Evolutionary conservation across 2,113 vertebrate species (phyloP).

Genomic region (Serilophus lunatus): DNA sequence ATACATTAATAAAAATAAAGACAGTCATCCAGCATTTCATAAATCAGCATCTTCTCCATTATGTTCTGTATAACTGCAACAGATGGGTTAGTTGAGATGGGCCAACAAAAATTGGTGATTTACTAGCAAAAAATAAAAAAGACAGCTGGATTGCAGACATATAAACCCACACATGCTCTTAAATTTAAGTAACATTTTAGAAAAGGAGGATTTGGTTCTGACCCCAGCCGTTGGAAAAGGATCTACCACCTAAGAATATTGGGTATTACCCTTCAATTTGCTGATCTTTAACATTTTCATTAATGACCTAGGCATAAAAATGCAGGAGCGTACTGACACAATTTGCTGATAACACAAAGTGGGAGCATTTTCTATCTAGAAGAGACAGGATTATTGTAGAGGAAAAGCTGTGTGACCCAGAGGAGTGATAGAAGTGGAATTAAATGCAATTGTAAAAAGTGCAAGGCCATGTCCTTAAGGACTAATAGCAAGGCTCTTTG

Average conservation of each 20-base stretch:
- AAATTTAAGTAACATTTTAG: background rate
- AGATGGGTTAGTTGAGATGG: constrained; percentile 30
- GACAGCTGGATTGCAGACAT: background rate
- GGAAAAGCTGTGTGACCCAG: constrained; percentile 51
- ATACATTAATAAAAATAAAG: constrained; percentile 42
- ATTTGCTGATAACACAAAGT: constrained; percentile 47
- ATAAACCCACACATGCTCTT: background rate
- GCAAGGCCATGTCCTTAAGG: constrained; percentile 36
- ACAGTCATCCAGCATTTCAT: background rate
- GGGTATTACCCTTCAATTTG: background rate
- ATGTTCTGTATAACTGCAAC: background rate
- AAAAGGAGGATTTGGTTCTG: background rate
- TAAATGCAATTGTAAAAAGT: constrained; percentile 48
- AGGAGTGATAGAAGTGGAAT: constrained; percentile 46
- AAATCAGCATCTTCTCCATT: background rate
- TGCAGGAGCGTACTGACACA: background rate
- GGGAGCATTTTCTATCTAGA: constrained; percentile 2
- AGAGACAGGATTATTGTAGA: constrained; percentile 43
- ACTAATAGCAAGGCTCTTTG: background rate
- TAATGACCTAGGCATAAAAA: constrained; percentile 25
- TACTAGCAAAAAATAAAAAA: constrained; percentile 17
- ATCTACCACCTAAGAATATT: background rate
- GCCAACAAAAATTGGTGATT: background rate
- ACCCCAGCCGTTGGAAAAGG: background rate
- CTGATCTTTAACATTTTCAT: constrained; percentile 27